These are phyloP conservation scores for Megalops atlanticus DNA, from an alignment of 2,113 vertebrate genomes.

Conservation along the genomic window DNA sequence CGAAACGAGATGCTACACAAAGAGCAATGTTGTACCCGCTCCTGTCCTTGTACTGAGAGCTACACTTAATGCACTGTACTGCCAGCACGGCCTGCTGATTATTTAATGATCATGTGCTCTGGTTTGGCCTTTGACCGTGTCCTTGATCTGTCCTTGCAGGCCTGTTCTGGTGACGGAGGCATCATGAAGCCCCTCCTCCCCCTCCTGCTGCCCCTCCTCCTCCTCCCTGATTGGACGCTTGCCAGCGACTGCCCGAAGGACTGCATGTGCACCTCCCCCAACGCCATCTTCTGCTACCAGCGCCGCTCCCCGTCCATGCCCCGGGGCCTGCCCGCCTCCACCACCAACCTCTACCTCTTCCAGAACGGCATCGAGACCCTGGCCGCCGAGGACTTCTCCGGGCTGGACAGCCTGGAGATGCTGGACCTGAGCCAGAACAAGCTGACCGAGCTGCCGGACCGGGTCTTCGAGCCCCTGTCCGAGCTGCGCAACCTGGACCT, in stretches of 20 bases:
- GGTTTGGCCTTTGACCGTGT: background rate
- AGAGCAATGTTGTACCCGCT: no score
- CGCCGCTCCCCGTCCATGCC: slow-evolving; percentile 67
- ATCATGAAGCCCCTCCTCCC: slow-evolving; percentile 54
- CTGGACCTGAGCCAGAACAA: slow-evolving; percentile 88
- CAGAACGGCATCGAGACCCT: slow-evolving; percentile 78
- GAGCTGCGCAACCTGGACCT: slow-evolving; percentile 86
- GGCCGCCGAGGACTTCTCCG: slow-evolving; percentile 70
- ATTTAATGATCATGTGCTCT: background rate
- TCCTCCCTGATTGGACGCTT: slow-evolving; percentile 44
- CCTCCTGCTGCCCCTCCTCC: slow-evolving; percentile 46
- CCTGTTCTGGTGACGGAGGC: background rate
- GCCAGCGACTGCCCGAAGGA: slow-evolving; percentile 60
- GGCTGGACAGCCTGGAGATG: slow-evolving; percentile 73
- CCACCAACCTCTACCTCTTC: slow-evolving; percentile 78
- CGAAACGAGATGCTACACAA: no score
- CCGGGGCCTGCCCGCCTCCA: slow-evolving; percentile 67
- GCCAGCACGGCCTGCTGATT: background rate
- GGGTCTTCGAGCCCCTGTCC: slow-evolving; percentile 78
- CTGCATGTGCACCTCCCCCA: slow-evolving; percentile 44
- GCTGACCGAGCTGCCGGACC: slow-evolving; percentile 73
- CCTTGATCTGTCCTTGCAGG: slow-evolving; percentile 48
- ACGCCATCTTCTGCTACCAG: slow-evolving; percentile 60
- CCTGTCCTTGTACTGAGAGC: background rate
- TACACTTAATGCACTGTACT: background rate